Evolutionary conservation across 2,113 vertebrate genomes (phyloP).

Genomic region (Tachysurus fulvidraco): DNA sequence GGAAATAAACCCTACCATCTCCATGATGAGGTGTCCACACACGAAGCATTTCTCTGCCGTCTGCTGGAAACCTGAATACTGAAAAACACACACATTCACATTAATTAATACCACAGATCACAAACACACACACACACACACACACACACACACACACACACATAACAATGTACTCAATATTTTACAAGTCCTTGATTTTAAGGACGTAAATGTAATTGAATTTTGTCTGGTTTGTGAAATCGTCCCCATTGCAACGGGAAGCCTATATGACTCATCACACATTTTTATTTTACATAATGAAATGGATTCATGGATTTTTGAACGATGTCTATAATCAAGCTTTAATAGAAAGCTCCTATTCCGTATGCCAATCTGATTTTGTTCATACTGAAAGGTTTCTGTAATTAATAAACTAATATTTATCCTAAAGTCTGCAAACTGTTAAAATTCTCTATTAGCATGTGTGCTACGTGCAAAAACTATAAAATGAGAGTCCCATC

Average conservation of each 20-base stretch:
- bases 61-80: constrained; percentile 99
- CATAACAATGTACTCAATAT: not conserved
- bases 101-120: not conserved
- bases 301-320: not conserved
- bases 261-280: not conserved
- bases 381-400: not conserved
- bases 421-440: not conserved
- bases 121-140: constrained; percentile 1
- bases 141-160: not conserved
- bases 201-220: not conserved
- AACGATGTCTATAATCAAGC: not conserved
- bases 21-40: constrained; percentile 99
- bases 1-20: constrained; percentile 85
- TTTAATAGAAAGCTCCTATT: not conserved
- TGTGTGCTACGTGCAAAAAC: not conserved
- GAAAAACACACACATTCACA: constrained; percentile 47
- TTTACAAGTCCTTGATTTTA: not conserved
- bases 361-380: not conserved
- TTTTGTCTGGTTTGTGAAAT: not conserved
- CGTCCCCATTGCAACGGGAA: not conserved
- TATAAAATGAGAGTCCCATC: not conserved
- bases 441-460: not conserved
- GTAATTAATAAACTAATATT: not conserved
- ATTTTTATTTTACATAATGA: not conserved
- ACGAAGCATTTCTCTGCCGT: constrained; percentile 98